Base-by-base conservation (phyloP, 2,888 invertebrate genomes). In the Pseudolycoriella hygida region DNA sequence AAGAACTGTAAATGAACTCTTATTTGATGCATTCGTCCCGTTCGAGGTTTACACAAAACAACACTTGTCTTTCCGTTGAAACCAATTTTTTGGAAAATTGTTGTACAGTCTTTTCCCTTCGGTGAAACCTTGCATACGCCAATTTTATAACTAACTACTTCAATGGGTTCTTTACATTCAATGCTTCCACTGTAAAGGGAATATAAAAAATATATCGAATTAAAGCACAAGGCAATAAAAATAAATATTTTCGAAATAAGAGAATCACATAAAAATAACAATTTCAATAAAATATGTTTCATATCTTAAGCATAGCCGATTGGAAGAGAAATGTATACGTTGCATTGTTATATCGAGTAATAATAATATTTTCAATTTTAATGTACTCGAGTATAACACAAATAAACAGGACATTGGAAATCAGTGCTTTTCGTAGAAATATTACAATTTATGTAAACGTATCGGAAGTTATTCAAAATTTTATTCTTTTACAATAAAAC, bases 1-100 rank as follows among this genome's bases (percentile, higher is more conserved):
- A 98, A 72, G 66, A 86, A 98, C 67, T 99, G 98, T 50, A 97
- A 74, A 67, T 99, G 98, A 25, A 98, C 94, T 51, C 98, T 75
- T 55, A 98, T 98, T 69, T 98, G 98, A 65, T 98, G 98, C 82
- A 97, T 98, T 50, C 98, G 72, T 2, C 98, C 98, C 1, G 97
- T 97, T 59, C 85, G 81, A 1, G 97, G 97, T 59, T 82, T 80
- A 69, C 94, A 96, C 31, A 86, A 73, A 8, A 98, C 93, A 20
- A 96, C 86, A 58, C 96, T 96, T 1, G 89, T 85, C 58, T 79
- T 81, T 2, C 81, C 80, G 66, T 94, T 89, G 68, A 73, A 90
- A 25, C 87, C 87, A 44, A 97, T 67, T 57, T 86, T 77, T 62
- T 87, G 80, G 72, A 97, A 98, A 51, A 80, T 77, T 1, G 96